phyloP scores from a whole-genome alignment of 2,797 vertebrate species.

The Eupleurogrammus muticus region DNA sequence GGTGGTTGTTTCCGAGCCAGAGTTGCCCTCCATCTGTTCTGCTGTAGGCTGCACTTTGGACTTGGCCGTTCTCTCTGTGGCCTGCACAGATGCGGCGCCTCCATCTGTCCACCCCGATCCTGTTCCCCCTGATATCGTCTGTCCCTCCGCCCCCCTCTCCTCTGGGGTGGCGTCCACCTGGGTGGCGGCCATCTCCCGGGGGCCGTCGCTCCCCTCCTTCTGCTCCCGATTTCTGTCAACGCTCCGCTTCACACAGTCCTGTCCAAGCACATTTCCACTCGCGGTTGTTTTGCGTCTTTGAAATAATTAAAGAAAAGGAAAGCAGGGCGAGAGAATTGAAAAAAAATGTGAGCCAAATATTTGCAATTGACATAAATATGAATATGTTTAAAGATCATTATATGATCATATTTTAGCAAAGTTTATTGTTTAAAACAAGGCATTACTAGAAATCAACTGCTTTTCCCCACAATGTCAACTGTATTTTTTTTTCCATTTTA shows the following conservation, averaged over 20 bases:
- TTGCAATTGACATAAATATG: background rate
- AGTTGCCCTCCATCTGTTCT: slow-evolving; percentile 68
- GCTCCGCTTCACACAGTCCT: slow-evolving; percentile 71
- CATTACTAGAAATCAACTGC: background rate
- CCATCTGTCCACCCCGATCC: slow-evolving; percentile 62
- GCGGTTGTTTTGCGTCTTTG: slow-evolving; percentile 84
- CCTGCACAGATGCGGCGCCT: slow-evolving; percentile 26
- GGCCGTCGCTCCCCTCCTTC: slow-evolving; percentile 30
- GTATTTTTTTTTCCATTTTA: too few species aligned
- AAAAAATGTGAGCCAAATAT: background rate
- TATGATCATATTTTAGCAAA: too few species aligned
- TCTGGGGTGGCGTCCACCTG: slow-evolving; percentile 52
- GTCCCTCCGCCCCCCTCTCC: slow-evolving; percentile 32
- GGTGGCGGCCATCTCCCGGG: slow-evolving; percentile 47
- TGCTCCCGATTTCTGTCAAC: slow-evolving; percentile 48
- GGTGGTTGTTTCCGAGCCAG: slow-evolving; percentile 46
- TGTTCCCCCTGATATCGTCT: slow-evolving; percentile 30
- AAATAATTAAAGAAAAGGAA: slow-evolving; percentile 27
- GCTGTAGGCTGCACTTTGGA: slow-evolving; percentile 43
- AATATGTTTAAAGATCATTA: background rate
- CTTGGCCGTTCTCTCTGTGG: slow-evolving; percentile 52
- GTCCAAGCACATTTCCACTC: slow-evolving; percentile 79
- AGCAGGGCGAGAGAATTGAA: slow-evolving; percentile 13
- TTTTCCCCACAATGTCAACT: background rate
- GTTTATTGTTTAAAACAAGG: background rate